Base-by-base conservation (phyloP, 2,888 invertebrate genomes). In the Ectropis crepuscularia region DNA sequence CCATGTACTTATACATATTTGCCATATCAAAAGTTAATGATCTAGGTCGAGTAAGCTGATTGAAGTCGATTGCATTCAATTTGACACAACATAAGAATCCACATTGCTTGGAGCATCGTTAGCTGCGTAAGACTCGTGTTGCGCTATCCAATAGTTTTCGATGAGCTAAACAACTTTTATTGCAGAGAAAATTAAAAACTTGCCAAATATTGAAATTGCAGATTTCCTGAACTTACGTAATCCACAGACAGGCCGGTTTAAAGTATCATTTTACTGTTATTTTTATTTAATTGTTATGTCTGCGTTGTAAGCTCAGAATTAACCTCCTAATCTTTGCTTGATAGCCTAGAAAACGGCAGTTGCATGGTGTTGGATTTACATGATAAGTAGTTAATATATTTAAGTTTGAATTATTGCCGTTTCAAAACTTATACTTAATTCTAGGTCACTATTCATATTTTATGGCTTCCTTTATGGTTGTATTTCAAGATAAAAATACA, bases 131-230 rank as follows among this genome's bases (percentile, higher is more conserved):
- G 46, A 69, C 57, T 57, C 10, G 38, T 11, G 53, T 63, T 63
- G 57, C 63, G 57, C 48, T 57, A 39, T 59, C 61, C 54, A 64
- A 69, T 67, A 61, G 55, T 65, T 58, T 67, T 63, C 49, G 61
- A 67, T 65, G 63, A 69, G 63, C 36, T 61, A 53, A 57, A 58
- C 61, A 67, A 53, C 47, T 63, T 65, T 65, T 54, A 46, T 50
- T 54, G 41, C 45, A 39, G 42, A 37, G 41, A 59, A 59, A 59
- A 63, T 63, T 58, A 58, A 63, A 55, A 63, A 59, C 12, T 53
- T 59, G 63, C 53, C 5, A 62, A 57, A 47, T 57, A 51, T 55
- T 61, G 9, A 54, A 61, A 61, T 46, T n/a, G 37, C 36, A 16
- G 46, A 53, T 36, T 54, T 62, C 38, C 55, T 50, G 53, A 42